phyloP scores from a whole-genome alignment of 2,888 invertebrate genomes.

The Slavum lentiscoides region DNA sequence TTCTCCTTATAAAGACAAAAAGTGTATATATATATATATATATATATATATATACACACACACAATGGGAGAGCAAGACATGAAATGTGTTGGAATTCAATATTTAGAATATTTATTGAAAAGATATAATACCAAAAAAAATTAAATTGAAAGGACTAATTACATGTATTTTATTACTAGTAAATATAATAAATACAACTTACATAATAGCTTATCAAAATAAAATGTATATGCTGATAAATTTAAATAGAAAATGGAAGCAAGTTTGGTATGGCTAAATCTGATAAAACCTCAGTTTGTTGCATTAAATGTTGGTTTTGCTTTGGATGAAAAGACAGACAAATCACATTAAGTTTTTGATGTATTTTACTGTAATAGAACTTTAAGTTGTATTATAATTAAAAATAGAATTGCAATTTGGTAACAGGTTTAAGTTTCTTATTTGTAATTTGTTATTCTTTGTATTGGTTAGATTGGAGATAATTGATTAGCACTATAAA shows the following conservation, averaged over 20 bases:
- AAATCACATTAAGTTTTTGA: too few relatives aligned
- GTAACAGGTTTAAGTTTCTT: too few relatives aligned
- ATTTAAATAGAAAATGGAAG: conserved; percentile 74
- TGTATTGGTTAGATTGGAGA: conserved; percentile 84
- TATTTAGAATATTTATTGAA: conserved; percentile 82
- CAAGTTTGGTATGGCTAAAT: conserved; percentile 76
- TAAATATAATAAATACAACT: too few relatives aligned
- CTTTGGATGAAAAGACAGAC: conserved; percentile 87
- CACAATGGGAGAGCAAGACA: conserved; percentile 85
- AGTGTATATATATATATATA: conserved; percentile 76
- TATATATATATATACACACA: conserved; percentile 90
- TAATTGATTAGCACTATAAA: conserved; percentile 82
- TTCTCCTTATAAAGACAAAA: conserved; percentile 78
- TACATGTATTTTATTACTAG: conserved; percentile 65
- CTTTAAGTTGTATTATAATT: too few relatives aligned
- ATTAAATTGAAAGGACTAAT: conserved; percentile 67
- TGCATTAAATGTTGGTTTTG: conserved; percentile 78
- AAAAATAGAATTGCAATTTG: too few relatives aligned
- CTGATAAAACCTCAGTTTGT: conserved; percentile 74
- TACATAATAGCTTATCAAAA: too few relatives aligned
- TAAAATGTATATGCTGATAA: too few relatives aligned
- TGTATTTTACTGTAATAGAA: too few relatives aligned
- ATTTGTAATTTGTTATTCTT: too few relatives aligned
- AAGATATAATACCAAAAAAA: conserved; percentile 68
- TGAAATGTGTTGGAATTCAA: conserved; percentile 80